Conservation (phyloP, 1,140 invertebrate genomes). For the Colletes latitarsis region DNA sequence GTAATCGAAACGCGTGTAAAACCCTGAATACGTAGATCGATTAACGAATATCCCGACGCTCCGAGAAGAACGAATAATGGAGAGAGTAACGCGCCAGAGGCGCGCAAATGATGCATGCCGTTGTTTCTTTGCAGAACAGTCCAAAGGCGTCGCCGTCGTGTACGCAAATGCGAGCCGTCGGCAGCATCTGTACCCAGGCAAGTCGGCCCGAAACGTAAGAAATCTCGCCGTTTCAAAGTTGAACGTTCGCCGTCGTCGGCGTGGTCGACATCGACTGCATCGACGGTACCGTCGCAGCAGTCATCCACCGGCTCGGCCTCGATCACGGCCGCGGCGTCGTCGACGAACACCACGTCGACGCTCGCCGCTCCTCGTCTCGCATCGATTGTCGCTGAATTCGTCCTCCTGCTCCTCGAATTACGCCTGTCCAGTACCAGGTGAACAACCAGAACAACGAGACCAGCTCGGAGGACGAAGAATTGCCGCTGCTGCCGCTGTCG, state of each 20-base stretch:
- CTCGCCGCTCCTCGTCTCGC: slow-evolving; percentile 33
- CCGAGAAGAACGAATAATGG: background rate
- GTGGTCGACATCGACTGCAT: background rate
- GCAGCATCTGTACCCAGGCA: slow-evolving; percentile 65
- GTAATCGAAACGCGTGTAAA: too few relatives aligned
- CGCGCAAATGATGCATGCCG: background rate
- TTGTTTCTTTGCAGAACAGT: slow-evolving; percentile 54
- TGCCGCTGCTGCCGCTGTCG: slow-evolving; percentile 42
- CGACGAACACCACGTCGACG: slow-evolving; percentile 22
- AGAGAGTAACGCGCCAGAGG: background rate
- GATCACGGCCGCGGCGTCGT: slow-evolving; percentile 3
- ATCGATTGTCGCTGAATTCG: slow-evolving; percentile 36
- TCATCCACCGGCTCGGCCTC: too few relatives aligned
- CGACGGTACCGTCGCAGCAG: background rate
- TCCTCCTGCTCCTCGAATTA: slow-evolving; percentile 27
- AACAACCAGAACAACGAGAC: background rate
- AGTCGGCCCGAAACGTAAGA: slow-evolving; percentile 62
- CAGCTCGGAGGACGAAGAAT: slow-evolving; percentile 36
- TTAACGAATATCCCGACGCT: too few relatives aligned
- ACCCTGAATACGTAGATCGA: too few relatives aligned
- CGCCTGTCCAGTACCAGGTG: background rate
- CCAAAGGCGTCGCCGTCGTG: slow-evolving; percentile 63
- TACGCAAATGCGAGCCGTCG: slow-evolving; percentile 60
- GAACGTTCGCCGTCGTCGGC: slow-evolving; percentile 50
- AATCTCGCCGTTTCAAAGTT: slow-evolving; percentile 42